Evolutionary conservation across 2,113 vertebrate genomes (phyloP).

Genomic region (Perca fluviatilis): DNA sequence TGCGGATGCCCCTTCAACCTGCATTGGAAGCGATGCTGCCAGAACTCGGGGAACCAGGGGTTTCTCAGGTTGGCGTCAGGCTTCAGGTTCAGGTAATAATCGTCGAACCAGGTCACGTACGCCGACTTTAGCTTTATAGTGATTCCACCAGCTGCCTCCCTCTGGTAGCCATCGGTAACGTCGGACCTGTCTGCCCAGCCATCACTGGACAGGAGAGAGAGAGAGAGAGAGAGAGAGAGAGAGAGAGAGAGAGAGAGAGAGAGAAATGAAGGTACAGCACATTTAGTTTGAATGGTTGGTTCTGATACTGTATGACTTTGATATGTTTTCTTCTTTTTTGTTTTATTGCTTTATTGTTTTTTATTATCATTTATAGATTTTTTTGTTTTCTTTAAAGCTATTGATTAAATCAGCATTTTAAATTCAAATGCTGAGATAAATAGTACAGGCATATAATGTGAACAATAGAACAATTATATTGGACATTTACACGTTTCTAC

Average conservation of each 20-base stretch:
- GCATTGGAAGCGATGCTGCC: slow-evolving; percentile 97
- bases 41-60: slow-evolving; percentile 99
- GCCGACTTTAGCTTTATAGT: slow-evolving; percentile 98
- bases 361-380: background rate
- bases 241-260: background rate
- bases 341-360: background rate
- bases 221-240: background rate
- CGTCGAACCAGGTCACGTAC: slow-evolving; percentile 97
- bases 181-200: slow-evolving; percentile 99
- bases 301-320: no score
- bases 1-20: slow-evolving; percentile 90
- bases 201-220: slow-evolving; percentile 83
- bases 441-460: background rate
- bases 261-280: background rate
- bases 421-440: background rate
- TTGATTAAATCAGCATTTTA: background rate
- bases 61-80: slow-evolving; percentile 94
- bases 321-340: background rate
- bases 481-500: background rate
- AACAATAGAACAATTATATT: background rate
- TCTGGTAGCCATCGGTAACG: slow-evolving; percentile 95
- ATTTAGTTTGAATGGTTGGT: background rate
- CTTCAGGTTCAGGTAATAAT: slow-evolving; percentile 95
- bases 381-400: background rate
- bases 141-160: slow-evolving; percentile 95